A percentile compares a stretch with the other conserved stretches of the same genome.
Conservation (phyloP, 2,113 vertebrate genomes). For the Pandion haliaetus region DNA sequence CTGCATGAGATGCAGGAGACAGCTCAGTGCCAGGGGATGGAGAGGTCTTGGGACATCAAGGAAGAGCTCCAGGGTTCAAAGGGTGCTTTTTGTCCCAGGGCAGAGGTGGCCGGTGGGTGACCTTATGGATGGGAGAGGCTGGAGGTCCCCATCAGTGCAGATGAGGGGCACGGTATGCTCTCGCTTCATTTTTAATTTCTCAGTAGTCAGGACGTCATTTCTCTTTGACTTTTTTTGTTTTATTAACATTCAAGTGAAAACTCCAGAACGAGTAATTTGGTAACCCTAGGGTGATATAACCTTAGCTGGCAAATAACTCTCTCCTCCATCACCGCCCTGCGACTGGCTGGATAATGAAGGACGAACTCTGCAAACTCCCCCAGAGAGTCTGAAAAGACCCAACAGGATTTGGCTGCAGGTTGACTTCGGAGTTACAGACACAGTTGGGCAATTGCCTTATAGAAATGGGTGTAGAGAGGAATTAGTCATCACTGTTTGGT, state of each 20-base stretch:
- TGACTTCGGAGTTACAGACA: neutral
- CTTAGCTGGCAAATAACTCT: neutral
- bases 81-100: neutral
- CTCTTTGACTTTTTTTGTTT: neutral
- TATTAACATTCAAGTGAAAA: neutral
- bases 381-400: neutral
- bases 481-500: constrained; percentile 23
- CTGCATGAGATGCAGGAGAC: neutral
- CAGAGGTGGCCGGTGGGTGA: neutral
- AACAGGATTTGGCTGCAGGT: neutral
- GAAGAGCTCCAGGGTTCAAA: neutral
- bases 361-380: neutral
- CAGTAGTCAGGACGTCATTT: neutral
- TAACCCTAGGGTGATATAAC: neutral
- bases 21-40: neutral
- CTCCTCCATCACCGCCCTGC: neutral
- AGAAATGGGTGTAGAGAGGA: constrained; percentile 35
- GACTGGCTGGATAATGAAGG: neutral
- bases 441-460: constrained; percentile 25
- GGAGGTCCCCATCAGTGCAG: neutral
- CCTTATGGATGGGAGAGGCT: fast-evolving
- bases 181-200: neutral
- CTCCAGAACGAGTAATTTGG: neutral
- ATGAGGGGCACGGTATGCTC: neutral
- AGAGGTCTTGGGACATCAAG: neutral